phyloP scores from a whole-genome alignment of 2,797 vertebrate species.

The Amazona ochrocephala region DNA sequence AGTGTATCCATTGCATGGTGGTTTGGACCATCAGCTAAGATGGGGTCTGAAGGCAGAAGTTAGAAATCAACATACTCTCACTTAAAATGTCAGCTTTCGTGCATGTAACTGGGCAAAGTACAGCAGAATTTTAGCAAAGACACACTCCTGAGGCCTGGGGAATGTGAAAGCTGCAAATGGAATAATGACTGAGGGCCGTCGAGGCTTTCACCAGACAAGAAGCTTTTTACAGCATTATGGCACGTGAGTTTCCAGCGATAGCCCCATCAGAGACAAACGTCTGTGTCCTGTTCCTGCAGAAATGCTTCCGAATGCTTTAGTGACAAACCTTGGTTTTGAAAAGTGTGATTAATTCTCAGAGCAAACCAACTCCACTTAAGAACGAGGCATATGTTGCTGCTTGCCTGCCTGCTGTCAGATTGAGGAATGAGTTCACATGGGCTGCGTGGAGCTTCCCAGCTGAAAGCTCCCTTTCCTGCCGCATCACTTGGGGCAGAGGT shows the following conservation, averaged over 20 bases:
- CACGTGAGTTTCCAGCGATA: accelerated
- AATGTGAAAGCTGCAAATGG: background rate
- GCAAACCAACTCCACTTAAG: background rate
- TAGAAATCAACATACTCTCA: background rate
- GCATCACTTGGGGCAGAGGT: background rate
- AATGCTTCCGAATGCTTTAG: background rate
- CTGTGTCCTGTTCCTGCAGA: background rate
- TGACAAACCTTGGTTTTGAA: background rate
- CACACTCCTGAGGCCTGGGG: background rate
- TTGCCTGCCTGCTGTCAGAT: background rate
- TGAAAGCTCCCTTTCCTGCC: background rate
- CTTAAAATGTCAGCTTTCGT: background rate
- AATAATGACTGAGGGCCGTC: background rate
- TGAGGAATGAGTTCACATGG: background rate
- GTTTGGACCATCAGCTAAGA: background rate
- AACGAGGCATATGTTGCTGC: background rate
- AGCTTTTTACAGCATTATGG: accelerated
- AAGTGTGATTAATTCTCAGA: background rate
- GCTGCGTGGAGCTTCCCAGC: background rate
- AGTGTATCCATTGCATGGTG: background rate
- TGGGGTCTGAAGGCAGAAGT: background rate
- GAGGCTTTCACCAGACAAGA: accelerated
- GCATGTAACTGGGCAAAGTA: accelerated
- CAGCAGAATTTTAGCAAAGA: background rate
- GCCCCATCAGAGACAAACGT: accelerated